A percentile compares a stretch with the other conserved stretches of the same genome.
These are phyloP conservation scores for Dipodomys stephensi DNA, from an alignment of 2,113 vertebrate species.

Conservation along the genomic window DNA sequence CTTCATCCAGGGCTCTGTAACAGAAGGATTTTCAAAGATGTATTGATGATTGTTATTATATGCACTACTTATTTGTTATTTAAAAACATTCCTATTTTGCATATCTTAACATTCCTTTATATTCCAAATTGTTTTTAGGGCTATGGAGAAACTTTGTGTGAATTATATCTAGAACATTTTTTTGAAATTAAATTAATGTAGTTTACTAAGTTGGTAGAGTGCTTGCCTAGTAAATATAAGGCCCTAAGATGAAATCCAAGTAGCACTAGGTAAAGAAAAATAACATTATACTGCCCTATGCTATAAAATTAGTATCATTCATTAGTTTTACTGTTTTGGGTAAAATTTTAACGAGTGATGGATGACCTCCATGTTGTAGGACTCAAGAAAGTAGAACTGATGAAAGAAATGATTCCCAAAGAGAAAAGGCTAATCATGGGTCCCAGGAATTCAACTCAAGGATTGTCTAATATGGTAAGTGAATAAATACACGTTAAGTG, in stretches of 20 bases:
- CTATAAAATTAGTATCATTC: neutral
- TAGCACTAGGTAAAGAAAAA: neutral
- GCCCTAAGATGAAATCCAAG: too few relatives aligned
- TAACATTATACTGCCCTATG: neutral
- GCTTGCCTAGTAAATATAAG: too few relatives aligned
- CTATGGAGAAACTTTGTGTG: neutral
- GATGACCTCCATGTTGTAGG: neutral
- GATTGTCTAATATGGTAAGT: neutral
- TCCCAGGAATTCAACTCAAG: neutral
- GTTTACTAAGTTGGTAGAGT: neutral
- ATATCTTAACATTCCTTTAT: neutral
- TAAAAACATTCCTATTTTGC: neutral
- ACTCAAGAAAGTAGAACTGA: neutral
- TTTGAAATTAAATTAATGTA: neutral
- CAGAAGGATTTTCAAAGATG: neutral
- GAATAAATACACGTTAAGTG: neutral
- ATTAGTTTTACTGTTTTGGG: neutral
- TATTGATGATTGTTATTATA: neutral
- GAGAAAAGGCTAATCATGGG: neutral
- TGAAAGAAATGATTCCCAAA: neutral
- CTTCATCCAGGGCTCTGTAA: neutral
- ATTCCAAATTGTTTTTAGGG: neutral
- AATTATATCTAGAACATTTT: neutral
- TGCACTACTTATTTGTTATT: neutral
- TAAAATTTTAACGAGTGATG: neutral